These are phyloP conservation scores for Plebejus melissa DNA, from an alignment of 2,888 invertebrate genomes.

Conservation along the genomic window DNA sequence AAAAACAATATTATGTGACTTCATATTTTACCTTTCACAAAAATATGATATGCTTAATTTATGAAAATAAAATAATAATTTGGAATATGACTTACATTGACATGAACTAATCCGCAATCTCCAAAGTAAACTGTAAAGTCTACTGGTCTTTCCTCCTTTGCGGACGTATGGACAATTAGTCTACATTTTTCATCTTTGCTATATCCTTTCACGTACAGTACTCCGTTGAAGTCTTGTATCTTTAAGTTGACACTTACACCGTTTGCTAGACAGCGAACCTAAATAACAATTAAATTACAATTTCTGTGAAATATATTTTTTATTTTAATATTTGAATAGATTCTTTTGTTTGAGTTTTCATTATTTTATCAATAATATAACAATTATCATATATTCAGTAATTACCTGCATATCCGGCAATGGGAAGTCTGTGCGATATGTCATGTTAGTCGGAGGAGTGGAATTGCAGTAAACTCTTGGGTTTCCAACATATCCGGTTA, in stretches of 20 bases:
- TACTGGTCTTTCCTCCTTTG: slow-evolving; percentile 83
- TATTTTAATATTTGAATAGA: too few relatives aligned
- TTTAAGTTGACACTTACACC: slow-evolving; percentile 92
- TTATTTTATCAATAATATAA: too few relatives aligned
- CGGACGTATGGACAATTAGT: slow-evolving; percentile 86
- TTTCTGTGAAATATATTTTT: too few relatives aligned
- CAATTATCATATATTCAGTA: not conserved
- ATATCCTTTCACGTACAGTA: slow-evolving; percentile 95
- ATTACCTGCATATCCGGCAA: slow-evolving; percentile 86
- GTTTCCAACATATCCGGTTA: slow-evolving; percentile 87
- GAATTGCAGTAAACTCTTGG: slow-evolving; percentile 85
- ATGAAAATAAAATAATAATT: slow-evolving; percentile 36
- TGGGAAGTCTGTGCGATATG: slow-evolving; percentile 88
- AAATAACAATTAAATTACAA: slow-evolving; percentile 26
- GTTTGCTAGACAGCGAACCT: slow-evolving; percentile 93
- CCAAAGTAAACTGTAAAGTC: slow-evolving; percentile 94
- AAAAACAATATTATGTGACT: not conserved
- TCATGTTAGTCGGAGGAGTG: slow-evolving; percentile 52
- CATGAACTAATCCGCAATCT: slow-evolving; percentile 93
- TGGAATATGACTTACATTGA: slow-evolving; percentile 82
- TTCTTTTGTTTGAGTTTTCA: too few relatives aligned
- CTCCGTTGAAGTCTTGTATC: slow-evolving; percentile 91
- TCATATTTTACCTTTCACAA: not conserved
- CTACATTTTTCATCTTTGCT: slow-evolving; percentile 95
- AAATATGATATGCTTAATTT: not conserved